A percentile compares a stretch with the other conserved stretches of the same genome.
phyloP scores from a whole-genome alignment of 1,140 invertebrate genomes.

The Lepidurus packardi region DNA sequence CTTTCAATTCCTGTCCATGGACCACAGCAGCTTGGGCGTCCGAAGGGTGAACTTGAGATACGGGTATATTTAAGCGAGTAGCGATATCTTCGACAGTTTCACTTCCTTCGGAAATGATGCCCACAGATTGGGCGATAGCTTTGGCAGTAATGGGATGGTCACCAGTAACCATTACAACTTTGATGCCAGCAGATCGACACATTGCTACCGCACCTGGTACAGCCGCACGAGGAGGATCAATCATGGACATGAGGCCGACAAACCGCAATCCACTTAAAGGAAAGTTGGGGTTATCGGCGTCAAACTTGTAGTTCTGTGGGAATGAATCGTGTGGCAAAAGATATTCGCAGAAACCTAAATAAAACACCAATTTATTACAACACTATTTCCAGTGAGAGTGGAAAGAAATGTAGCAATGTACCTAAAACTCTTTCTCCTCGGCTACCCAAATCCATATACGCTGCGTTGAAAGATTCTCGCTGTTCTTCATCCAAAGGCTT shows the following conservation, averaged over 20 bases:
- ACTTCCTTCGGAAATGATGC: constrained; percentile 44
- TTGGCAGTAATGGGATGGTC: constrained; percentile 47
- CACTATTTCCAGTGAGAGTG: background rate
- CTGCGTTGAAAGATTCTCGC: constrained; percentile 55
- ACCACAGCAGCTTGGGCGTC: constrained; percentile 46
- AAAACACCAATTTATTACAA: constrained; percentile 11
- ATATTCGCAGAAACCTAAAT: constrained; percentile 48
- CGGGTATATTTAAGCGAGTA: constrained; percentile 43
- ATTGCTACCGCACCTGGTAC: constrained; percentile 42
- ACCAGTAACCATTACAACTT: constrained; percentile 45
- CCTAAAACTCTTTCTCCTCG: constrained; percentile 60
- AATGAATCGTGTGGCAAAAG: constrained; percentile 43
- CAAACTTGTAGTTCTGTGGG: constrained; percentile 46
- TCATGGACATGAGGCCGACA: constrained; percentile 48
- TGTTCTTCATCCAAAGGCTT: constrained; percentile 51
- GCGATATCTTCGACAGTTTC: constrained; percentile 52
- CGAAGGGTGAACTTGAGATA: constrained; percentile 43
- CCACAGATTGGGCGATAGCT: constrained; percentile 44
- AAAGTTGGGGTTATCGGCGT: constrained; percentile 46
- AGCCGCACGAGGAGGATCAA: constrained; percentile 43
- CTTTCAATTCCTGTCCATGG: constrained; percentile 45
- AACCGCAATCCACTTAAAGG: constrained; percentile 44
- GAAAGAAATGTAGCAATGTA: constrained; percentile 43
- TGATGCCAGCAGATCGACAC: constrained; percentile 43
- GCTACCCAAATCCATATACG: constrained; percentile 61